A percentile compares a stretch with the other conserved stretches of the same genome.
phyloP scores from a whole-genome alignment of 2,888 invertebrate genomes.

The Pomacea canaliculata region DNA sequence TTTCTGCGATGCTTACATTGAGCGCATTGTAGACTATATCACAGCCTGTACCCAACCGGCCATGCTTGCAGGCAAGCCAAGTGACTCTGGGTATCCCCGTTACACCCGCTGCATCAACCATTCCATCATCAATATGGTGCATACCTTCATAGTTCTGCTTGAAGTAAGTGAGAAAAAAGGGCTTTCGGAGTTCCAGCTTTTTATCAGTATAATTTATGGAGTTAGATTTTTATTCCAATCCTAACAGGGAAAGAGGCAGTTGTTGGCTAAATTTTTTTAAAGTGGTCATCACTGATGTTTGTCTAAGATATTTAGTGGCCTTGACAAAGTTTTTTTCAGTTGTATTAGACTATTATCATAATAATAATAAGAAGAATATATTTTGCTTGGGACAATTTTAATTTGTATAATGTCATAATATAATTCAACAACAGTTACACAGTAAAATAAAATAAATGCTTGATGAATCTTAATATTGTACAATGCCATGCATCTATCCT shows the following conservation, averaged over 20 bases:
- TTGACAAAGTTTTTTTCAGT: no score
- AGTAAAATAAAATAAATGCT: no score
- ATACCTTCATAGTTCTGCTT: constrained; percentile 62
- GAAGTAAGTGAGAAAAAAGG: constrained; percentile 52
- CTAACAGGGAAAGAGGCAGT: not conserved
- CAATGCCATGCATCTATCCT: no score
- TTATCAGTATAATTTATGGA: not conserved
- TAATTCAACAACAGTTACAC: no score
- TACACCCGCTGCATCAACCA: constrained; percentile 59
- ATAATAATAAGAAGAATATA: no score
- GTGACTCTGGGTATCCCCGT: constrained; percentile 33
- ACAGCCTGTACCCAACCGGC: constrained; percentile 53
- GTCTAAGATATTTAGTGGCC: no score
- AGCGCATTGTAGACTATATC: constrained; percentile 56
- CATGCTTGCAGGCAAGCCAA: constrained; percentile 44
- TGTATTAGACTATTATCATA: no score
- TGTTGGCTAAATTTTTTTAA: no score
- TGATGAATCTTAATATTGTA: no score
- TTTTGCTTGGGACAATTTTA: no score
- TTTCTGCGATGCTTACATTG: constrained; percentile 60
- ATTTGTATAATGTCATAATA: no score
- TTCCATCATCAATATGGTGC: constrained; percentile 62
- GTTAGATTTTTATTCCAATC: not conserved
- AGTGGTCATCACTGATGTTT: no score
- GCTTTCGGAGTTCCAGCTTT: not conserved